Base-by-base conservation (phyloP, 1,140 invertebrate genomes). In the Plodia interpunctella region DNA sequence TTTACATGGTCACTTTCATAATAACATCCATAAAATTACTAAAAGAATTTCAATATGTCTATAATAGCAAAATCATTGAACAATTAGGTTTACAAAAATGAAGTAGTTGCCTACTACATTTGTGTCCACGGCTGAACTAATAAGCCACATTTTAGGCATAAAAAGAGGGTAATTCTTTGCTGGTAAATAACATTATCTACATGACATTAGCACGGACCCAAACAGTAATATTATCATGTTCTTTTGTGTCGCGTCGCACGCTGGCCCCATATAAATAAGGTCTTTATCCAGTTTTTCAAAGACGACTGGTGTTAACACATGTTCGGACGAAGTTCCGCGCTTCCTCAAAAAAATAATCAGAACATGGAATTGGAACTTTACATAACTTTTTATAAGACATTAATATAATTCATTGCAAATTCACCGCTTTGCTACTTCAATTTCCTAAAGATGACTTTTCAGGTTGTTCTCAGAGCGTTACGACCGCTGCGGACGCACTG, bases 221-320 rank as follows among this genome's bases (percentile, higher is more conserved):
- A 73, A 66, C 74, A 67, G 76, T 86, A 87, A 88, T 87, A 79
- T 78, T 72, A 87, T 83, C 79, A 85, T 83, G 77, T 77, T 78
- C 76, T 81, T 81, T 83, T 78, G 76, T 72, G 78, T 83, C 77
- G 80, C 73, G 57, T 57, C 75, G 76, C 76, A 85, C 84, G 83
- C 76, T 85, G 74, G 80, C 72, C 80, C 78, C 83, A 87, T 85
- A 87, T 80, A 87, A 88, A 88, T 87, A 87, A 85, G 84, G 73
- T 76, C 69, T 70, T 87, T 84, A 88, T 84, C 70, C 76, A 86
- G 74, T 84, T 87, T 88, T 87, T 86, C 83, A 85, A 85, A 87
- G 80, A 84, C 66, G 74, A 79, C 56, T 75, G 76, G 66, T 80
- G 83, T 80, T 82, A 87, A 87, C 86, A 87, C 83, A 74, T 88